These are phyloP conservation scores for Bombus superbus DNA, from an alignment of 1,140 invertebrate species.

Conservation along the genomic window DNA sequence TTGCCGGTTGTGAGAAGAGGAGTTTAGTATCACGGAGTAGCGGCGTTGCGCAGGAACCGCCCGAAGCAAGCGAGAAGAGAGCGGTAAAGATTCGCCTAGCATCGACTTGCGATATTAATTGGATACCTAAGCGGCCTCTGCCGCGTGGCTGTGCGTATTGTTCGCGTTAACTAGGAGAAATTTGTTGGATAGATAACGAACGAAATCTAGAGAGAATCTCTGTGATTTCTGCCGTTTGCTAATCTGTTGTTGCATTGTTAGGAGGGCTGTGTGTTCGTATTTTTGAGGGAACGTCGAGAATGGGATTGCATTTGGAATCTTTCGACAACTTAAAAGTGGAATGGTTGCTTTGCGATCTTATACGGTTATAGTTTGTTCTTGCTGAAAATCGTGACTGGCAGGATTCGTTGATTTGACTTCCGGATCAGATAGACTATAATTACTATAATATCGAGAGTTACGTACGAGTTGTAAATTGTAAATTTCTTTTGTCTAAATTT, in stretches of 20 bases:
- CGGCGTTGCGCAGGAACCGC: not conserved
- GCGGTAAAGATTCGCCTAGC: not conserved
- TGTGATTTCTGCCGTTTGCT: not conserved
- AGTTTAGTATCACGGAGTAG: not conserved
- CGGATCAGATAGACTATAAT: too few relatives aligned
- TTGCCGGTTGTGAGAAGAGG: not conserved
- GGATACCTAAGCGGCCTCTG: not conserved
- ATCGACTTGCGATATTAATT: conserved; percentile 15
- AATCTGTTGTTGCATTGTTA: too few relatives aligned
- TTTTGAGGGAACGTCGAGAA: not conserved
- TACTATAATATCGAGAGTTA: too few relatives aligned
- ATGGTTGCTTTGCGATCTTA: not conserved
- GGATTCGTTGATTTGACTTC: too few relatives aligned
- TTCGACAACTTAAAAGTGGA: not conserved
- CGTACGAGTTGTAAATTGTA: too few relatives aligned
- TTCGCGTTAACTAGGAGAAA: not conserved
- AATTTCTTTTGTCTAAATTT: too few relatives aligned
- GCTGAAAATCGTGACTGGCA: too few relatives aligned
- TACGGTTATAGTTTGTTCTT: too few relatives aligned
- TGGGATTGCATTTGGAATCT: not conserved
- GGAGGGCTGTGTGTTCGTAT: not conserved
- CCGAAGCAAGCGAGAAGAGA: not conserved
- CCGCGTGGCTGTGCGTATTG: not conserved
- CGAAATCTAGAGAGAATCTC: not conserved
- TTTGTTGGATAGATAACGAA: not conserved